phyloP scores from a whole-genome alignment of 1,140 invertebrate genomes.

The Trigoniulus corallinus region DNA sequence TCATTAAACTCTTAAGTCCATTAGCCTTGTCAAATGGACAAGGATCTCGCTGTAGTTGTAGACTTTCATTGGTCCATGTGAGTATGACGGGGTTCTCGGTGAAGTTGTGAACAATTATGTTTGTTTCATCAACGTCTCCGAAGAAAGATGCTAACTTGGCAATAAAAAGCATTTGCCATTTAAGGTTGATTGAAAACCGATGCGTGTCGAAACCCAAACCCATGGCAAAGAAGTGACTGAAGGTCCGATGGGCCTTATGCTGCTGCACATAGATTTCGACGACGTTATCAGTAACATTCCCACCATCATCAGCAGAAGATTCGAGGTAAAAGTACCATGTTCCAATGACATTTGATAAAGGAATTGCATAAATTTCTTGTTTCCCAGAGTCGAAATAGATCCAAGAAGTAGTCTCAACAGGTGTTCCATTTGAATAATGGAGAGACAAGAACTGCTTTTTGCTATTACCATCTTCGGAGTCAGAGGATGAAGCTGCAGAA shows the following conservation, averaged over 20 bases:
- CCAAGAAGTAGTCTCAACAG: slow-evolving; percentile 56
- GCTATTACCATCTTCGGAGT: slow-evolving; percentile 67
- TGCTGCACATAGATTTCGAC: slow-evolving; percentile 59
- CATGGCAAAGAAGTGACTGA: slow-evolving; percentile 65
- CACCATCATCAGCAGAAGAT: slow-evolving; percentile 56
- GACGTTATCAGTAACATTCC: slow-evolving; percentile 45
- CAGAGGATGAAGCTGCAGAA: slow-evolving; percentile 59
- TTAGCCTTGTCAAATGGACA: slow-evolving; percentile 33
- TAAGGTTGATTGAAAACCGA: background rate
- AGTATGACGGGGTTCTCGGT: slow-evolving; percentile 11
- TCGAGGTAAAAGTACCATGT: slow-evolving; percentile 58
- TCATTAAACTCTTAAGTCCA: slow-evolving; percentile 25
- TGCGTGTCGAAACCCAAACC: slow-evolving; percentile 31
- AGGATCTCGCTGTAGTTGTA: slow-evolving; percentile 45
- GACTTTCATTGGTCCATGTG: slow-evolving; percentile 72
- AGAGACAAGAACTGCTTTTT: slow-evolving; percentile 52
- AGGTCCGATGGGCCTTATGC: slow-evolving; percentile 51
- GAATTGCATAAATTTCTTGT: slow-evolving; percentile 41
- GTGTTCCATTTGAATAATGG: slow-evolving; percentile 36
- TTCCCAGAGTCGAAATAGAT: slow-evolving; percentile 61
- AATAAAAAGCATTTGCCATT: background rate
- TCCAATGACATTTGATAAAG: slow-evolving; percentile 68
- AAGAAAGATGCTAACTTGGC: background rate
- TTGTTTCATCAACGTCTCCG: background rate
- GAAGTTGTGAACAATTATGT: background rate